Evolutionary conservation across 2,888 invertebrate species (phyloP), one percentile per base, ranked within the genome.

Genomic region (Choristoneura rosaceana): DNA sequence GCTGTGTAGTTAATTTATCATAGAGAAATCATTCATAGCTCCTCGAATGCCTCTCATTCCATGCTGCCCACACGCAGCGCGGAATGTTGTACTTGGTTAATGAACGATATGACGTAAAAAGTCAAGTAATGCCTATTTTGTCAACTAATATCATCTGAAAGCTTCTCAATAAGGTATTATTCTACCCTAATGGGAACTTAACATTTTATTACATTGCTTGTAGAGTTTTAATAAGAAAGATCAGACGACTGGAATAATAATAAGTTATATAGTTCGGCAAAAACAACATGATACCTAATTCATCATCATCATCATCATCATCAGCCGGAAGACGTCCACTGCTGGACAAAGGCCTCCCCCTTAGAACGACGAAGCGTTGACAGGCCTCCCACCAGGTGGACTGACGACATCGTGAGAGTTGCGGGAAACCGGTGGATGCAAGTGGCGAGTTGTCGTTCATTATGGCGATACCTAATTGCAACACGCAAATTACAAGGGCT

Each of bases 131-230:
- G 14, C 62, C 25, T 62, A 62, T 62, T 62, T 33, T 0, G 62
- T 47, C 12, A 33, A 43, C 25, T 62, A 14, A 45, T 14, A 14
- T 8, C 25, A 14, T 45, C 25, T 43, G 12, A 38, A 43, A 62
- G 62, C 45, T 45, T 45, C 45, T 62, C 45, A 62, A 62, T 62
- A 62, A 62, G 62, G 62, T 45, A 45, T 62, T 62, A 62, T 45
- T 2, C 62, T n/a, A 33, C 45, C 7, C 45, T 33, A n/a, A 14
- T 25, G 17, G 8, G 25, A 25, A 12, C 17, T 25, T 45, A 33
- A 45, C 45, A 33, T 62, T 47, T 62, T 62, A 62, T 62, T 62
- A 15, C 3, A n/a, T 45, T 45, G 47, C 5, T 47, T 3, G 7
- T 45, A 41, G 25, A 33, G 25, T 62, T 62, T 45, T 12, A 25